A percentile compares a stretch with the other conserved stretches of the same genome.
phyloP scores from a whole-genome alignment of 2,113 vertebrate species.

The Chloebia gouldiae region DNA sequence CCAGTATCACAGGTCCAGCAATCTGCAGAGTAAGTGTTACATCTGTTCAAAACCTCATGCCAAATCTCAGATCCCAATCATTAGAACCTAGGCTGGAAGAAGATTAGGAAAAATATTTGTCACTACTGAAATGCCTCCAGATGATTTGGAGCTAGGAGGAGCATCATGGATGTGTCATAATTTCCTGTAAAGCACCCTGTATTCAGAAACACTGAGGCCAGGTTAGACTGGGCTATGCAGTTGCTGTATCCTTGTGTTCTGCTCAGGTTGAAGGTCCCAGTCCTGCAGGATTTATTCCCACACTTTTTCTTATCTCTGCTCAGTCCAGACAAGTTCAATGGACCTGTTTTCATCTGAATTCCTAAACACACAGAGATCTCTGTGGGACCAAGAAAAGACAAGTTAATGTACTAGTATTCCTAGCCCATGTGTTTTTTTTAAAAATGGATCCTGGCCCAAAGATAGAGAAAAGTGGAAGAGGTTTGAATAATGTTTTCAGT shows the following conservation, averaged over 20 bases:
- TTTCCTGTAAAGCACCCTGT: not conserved
- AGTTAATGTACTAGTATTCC: not conserved
- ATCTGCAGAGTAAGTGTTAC: not conserved
- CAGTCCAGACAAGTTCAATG: not conserved
- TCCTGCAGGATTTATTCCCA: not conserved
- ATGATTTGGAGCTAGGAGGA: not conserved
- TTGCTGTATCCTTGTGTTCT: not conserved
- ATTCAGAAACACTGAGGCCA: not conserved
- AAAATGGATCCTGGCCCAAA: not conserved
- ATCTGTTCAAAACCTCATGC: not conserved
- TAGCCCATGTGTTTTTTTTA: not conserved
- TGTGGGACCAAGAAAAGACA: not conserved
- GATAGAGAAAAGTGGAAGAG: not conserved
- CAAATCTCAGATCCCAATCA: not conserved
- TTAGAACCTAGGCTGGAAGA: not conserved
- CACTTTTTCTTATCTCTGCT: not conserved
- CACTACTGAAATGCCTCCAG: not conserved
- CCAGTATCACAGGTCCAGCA: not conserved
- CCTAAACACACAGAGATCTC: not conserved
- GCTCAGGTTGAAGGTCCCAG: not conserved
- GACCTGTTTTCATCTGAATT: not conserved
- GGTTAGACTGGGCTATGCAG: not conserved
- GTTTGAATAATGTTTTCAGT: constrained; percentile 20
- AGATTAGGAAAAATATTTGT: not conserved
- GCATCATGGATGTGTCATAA: not conserved